Conservation (phyloP, 1,140 invertebrate species). For the Eumeta japonica region DNA sequence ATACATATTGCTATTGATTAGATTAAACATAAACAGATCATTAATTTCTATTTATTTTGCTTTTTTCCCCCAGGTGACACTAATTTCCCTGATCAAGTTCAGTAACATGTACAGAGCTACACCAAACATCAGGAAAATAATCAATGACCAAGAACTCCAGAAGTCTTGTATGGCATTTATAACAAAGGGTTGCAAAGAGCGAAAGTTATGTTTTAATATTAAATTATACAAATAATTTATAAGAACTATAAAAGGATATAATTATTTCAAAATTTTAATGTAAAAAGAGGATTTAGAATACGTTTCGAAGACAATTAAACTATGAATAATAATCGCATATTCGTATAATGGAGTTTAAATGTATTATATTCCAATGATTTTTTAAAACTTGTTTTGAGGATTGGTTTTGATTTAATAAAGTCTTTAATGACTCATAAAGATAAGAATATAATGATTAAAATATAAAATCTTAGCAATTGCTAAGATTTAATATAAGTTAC, state of each 20-base stretch:
- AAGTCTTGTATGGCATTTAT: conserved; percentile 71
- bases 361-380: background rate
- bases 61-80: conserved; percentile 72
- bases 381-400: no score
- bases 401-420: no score
- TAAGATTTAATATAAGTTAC: background rate
- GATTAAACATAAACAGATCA: no score
- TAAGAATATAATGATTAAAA: background rate
- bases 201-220: conserved; percentile 27
- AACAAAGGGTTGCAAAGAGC: conserved; percentile 19
- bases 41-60: conserved; percentile 57
- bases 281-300: background rate
- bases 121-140: conserved; percentile 73
- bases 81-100: conserved; percentile 92
- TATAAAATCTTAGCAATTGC: background rate
- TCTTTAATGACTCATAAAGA: background rate
- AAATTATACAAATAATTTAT: background rate
- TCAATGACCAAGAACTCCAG: conserved; percentile 69
- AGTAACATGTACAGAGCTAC: conserved; percentile 90
- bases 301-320: background rate
- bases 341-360: background rate
- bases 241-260: background rate
- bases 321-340: background rate
- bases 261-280: background rate
- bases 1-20: no score